Evolutionary conservation across 2,113 vertebrate genomes (phyloP).

Genomic region (Coptodon rendalli): DNA sequence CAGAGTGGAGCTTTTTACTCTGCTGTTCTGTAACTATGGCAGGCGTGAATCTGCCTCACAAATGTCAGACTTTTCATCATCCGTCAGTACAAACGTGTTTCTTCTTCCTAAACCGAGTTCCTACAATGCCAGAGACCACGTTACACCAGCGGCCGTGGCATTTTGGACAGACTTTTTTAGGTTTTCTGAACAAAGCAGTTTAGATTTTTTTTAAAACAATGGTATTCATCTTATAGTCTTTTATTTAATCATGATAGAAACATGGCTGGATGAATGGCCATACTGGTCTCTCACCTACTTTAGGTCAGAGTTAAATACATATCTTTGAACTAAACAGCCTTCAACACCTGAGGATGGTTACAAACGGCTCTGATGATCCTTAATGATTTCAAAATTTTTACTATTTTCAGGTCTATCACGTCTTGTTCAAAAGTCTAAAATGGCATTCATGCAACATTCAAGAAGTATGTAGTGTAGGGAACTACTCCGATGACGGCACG

Average conservation of each 20-base stretch:
- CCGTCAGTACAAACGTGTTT: neutral
- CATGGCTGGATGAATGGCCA: neutral
- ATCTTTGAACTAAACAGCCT: neutral
- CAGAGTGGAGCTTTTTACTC: neutral
- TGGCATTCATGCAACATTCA: neutral
- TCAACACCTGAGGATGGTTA: neutral
- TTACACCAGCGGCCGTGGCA: neutral
- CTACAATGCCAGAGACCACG: neutral
- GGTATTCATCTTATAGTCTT: neutral
- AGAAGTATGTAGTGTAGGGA: neutral
- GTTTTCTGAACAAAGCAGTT: neutral
- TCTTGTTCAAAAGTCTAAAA: neutral
- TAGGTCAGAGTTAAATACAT: neutral
- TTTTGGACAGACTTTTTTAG: neutral
- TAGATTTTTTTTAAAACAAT: neutral
- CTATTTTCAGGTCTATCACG: neutral
- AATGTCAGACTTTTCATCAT: neutral
- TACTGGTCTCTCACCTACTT: neutral
- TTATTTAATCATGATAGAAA: neutral
- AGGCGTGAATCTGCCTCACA: neutral
- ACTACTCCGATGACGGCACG: neutral
- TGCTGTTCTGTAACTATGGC: neutral
- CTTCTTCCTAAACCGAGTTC: neutral
- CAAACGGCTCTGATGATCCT: neutral
- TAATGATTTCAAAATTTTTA: neutral